Evolutionary conservation across 2,113 vertebrate species (phyloP), one percentile per base, ranked within the genome.

Genomic region (Leptodactylus fuscus): DNA sequence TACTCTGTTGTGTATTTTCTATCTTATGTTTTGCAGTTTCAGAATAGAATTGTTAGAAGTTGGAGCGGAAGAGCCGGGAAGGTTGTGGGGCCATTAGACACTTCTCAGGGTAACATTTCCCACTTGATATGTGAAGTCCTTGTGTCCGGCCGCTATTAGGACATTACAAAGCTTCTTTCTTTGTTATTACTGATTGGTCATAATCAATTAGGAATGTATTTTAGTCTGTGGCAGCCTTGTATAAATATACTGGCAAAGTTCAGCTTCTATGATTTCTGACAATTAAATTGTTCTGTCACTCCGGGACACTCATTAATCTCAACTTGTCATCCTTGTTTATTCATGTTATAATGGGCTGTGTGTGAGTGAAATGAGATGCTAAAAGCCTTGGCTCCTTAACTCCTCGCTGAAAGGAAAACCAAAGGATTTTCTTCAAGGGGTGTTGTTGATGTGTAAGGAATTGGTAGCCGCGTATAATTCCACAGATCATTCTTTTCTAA

Each of bases 291-390:
- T 94, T 94, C 94, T 95, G 96, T 97, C 96, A 97, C 94, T 95
- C 93, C 92, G 93, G 95, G 94, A 93, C 94, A 92, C 95, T 96
- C 96, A 98, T 98, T 98, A 98, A 98, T 98, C 97, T 98, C 96
- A 95, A 96, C 97, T 97, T 98, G 97, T 99, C 97, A 97, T 96
- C 93, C 93, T 93, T 98, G 96, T 97, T 98, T 98, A 97, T 96
- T 94, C 94, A 95, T 93, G 93, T 96, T 95, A 94, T 95, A 95
- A 94, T 95, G 94, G 93, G 86, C 91, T 93, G 93, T 94, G 92
- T 91, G 92, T 91, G 91, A 92, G 91, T 92, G 92, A 94, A 95
- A 94, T 86, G 89, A 94, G 89, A 94, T 89, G 87, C 83, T 93
- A 92, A 93, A 94, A 93, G 90, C 89, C 88, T 93, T 88, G 88